These are phyloP conservation scores for Arrhopalites spinosus DNA, from an alignment of 2,888 invertebrate genomes.

Conservation along the genomic window DNA sequence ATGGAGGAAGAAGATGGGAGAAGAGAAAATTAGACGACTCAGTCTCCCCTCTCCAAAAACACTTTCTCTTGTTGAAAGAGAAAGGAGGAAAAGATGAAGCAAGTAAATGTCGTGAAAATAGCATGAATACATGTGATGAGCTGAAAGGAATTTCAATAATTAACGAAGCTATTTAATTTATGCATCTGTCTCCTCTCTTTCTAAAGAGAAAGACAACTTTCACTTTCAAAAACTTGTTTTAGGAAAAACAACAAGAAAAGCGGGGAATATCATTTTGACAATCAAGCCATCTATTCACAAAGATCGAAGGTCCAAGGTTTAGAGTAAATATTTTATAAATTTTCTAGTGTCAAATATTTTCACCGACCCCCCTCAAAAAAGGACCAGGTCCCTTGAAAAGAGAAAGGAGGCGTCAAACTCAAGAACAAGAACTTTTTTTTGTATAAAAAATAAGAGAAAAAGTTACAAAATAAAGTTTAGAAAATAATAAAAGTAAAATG, in stretches of 20 bases:
- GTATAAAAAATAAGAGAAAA: too few relatives aligned
- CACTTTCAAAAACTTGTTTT: neutral
- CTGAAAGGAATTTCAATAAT: slow-evolving; percentile 28
- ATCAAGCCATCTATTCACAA: neutral
- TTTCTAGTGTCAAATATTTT: too few relatives aligned
- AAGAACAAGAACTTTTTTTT: too few relatives aligned
- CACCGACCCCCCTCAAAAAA: too few relatives aligned
- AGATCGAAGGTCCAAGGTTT: neutral
- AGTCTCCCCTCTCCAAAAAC: neutral
- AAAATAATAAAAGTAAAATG: too few relatives aligned
- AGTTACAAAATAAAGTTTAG: too few relatives aligned
- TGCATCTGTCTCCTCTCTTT: neutral
- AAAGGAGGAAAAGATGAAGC: neutral
- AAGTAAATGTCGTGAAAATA: slow-evolving; percentile 2
- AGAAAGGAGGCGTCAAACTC: too few relatives aligned
- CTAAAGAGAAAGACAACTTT: neutral
- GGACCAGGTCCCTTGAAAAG: too few relatives aligned
- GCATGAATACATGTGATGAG: slow-evolving; percentile 17
- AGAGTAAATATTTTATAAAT: too few relatives aligned
- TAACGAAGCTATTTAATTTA: slow-evolving; percentile 35
- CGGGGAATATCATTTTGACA: neutral
- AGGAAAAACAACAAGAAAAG: neutral
- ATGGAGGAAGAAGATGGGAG: too few relatives aligned
- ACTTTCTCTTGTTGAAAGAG: neutral
- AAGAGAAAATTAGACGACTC: neutral